Evolutionary conservation across 2,797 vertebrate species (phyloP).

Genomic region (Parauchenoglanis punctatus): DNA sequence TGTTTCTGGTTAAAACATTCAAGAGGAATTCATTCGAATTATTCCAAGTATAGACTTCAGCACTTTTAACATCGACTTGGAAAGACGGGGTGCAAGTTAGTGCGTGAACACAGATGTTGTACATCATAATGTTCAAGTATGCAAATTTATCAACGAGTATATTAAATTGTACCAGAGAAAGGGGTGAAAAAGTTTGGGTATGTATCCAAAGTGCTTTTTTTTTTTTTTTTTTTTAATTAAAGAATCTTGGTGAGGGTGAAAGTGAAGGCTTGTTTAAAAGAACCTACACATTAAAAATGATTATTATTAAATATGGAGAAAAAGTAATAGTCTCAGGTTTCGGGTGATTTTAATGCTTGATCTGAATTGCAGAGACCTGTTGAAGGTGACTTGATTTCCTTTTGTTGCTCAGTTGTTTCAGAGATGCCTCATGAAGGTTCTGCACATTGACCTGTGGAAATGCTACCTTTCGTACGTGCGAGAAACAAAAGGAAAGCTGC

Average conservation of each 20-base stretch:
- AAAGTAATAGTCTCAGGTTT: not conserved
- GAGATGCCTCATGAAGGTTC: conserved; percentile 99
- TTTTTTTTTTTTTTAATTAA: too few relatives aligned
- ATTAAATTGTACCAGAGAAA: not conserved
- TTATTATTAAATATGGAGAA: not conserved
- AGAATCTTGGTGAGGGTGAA: not conserved
- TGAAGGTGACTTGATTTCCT: not conserved
- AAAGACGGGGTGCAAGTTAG: not conserved
- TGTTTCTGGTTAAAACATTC: not conserved
- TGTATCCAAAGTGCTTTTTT: not conserved
- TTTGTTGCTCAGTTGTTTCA: conserved; percentile 87
- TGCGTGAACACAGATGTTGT: too few relatives aligned
- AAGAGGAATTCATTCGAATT: not conserved
- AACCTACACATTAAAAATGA: not conserved
- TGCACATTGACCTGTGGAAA: conserved; percentile 99
- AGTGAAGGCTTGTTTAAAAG: not conserved
- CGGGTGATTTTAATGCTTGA: not conserved
- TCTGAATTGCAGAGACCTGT: not conserved
- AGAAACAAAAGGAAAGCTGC: conserved; percentile 99
- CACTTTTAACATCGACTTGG: not conserved
- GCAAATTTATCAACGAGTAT: not conserved
- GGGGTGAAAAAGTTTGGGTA: not conserved
- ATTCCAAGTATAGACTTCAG: not conserved
- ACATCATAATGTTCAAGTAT: not conserved
- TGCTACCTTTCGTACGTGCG: conserved; percentile 98